phyloP scores from a whole-genome alignment of 1,140 invertebrate species.

The Medauroidea extradentata region DNA sequence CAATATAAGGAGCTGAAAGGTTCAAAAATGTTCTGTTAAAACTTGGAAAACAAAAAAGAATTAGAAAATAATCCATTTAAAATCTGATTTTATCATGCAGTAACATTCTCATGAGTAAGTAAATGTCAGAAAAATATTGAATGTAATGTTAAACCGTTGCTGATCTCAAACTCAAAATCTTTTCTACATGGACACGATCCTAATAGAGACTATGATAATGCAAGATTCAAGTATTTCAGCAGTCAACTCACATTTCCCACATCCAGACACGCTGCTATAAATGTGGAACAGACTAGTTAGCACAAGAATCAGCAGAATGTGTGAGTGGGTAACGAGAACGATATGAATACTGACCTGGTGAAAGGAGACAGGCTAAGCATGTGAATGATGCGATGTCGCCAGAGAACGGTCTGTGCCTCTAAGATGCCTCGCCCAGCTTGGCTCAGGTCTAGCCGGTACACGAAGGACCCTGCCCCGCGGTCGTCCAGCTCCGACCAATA shows the following conservation, averaged over 20 bases:
- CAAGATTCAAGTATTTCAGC: too few relatives aligned
- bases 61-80: too few relatives aligned
- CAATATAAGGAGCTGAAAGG: conserved; percentile 61
- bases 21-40: not conserved
- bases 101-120: too few relatives aligned
- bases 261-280: conserved; percentile 2
- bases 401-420: conserved; percentile 45
- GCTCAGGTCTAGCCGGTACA: conserved; percentile 57
- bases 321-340: too few relatives aligned
- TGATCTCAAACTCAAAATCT: too few relatives aligned
- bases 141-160: too few relatives aligned
- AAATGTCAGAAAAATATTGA: too few relatives aligned
- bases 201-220: too few relatives aligned
- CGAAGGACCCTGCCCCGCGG: conserved; percentile 38
- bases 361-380: conserved; percentile 69
- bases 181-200: too few relatives aligned
- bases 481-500: conserved; percentile 70
- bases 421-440: conserved; percentile 42
- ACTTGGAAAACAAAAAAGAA: too few relatives aligned
- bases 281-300: not conserved
- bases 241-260: not conserved
- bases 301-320: not conserved
- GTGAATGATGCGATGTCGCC: conserved; percentile 48
- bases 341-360: conserved; percentile 48
- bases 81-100: too few relatives aligned